Percentiles rank a stretch among this genome's conserved stretches.
Conservation (phyloP, 2,113 vertebrate species). For the Penelope pileata region DNA sequence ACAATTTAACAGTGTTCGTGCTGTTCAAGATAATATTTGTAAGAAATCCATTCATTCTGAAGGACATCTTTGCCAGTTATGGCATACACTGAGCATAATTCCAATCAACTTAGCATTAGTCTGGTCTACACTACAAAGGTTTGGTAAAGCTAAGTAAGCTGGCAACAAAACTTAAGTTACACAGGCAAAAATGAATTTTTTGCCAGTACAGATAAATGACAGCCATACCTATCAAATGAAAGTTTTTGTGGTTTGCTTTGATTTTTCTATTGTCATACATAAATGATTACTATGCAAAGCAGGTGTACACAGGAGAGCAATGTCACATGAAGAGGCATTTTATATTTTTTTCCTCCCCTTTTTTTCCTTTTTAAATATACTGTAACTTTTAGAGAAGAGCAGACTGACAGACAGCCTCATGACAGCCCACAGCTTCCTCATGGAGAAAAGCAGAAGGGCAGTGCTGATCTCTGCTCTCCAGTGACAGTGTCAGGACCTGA, state of each 20-base stretch:
- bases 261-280: not conserved
- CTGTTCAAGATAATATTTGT: not conserved
- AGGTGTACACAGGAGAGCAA: rapidly evolving
- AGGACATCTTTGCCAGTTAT: not conserved
- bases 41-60: not conserved
- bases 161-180: not conserved
- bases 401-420: too few relatives aligned
- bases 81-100: not conserved
- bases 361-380: not conserved
- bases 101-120: not conserved
- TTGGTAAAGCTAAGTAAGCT: not conserved
- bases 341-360: not conserved
- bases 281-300: not conserved
- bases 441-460: not conserved
- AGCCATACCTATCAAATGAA: not conserved
- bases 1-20: not conserved
- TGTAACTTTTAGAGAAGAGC: not conserved
- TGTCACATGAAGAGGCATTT: not conserved
- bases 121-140: not conserved
- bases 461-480: not conserved
- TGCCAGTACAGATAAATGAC: not conserved
- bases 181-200: not conserved
- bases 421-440: not conserved
- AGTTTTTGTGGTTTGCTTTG: not conserved
- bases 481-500: not conserved